A percentile compares a stretch with the other conserved stretches of the same genome.
Evolutionary conservation across 1,140 invertebrate genomes (phyloP).

Genomic region (Drosophila parvula): DNA sequence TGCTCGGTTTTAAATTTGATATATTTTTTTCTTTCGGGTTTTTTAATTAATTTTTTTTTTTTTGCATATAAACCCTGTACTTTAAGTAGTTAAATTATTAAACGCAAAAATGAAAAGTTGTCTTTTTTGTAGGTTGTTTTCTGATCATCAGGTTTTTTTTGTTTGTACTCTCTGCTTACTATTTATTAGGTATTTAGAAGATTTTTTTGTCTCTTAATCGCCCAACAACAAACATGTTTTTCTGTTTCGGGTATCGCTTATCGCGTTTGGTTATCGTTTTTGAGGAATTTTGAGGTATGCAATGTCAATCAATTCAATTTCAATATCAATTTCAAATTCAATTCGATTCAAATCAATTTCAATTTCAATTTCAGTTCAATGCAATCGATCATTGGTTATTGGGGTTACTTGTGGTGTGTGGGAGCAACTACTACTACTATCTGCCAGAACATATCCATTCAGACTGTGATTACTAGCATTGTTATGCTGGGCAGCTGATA

Average conservation of each 20-base stretch:
- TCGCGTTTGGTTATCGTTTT: not conserved
- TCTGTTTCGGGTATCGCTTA: slow-evolving; percentile 28
- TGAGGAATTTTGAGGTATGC: slow-evolving; percentile 47
- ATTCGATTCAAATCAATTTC: slow-evolving; percentile 22
- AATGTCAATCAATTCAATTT: slow-evolving; percentile 47
- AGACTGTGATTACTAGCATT: slow-evolving; percentile 46
- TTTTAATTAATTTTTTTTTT: slow-evolving; percentile 33
- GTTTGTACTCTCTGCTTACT: slow-evolving; percentile 25
- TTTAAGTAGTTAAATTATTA: slow-evolving; percentile 73
- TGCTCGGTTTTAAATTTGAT: slow-evolving; percentile 73
- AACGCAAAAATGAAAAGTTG: slow-evolving; percentile 73
- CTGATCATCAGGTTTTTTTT: slow-evolving; percentile 32
- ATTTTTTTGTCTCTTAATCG: slow-evolving; percentile 27
- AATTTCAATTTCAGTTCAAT: slow-evolving; percentile 27
- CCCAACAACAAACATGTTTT: slow-evolving; percentile 68
- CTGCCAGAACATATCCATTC: slow-evolving; percentile 79
- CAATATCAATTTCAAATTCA: slow-evolving; percentile 28
- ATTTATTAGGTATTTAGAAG: slow-evolving; percentile 57
- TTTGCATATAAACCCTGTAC: slow-evolving; percentile 55
- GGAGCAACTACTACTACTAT: slow-evolving; percentile 78
- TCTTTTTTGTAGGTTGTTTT: slow-evolving; percentile 58
- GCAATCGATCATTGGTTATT: slow-evolving; percentile 57
- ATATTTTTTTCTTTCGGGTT: slow-evolving; percentile 45
- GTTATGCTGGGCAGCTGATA: slow-evolving; percentile 51
- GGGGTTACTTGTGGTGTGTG: slow-evolving; percentile 46